These are phyloP conservation scores for Chrysina gloriosa DNA, from an alignment of 2,888 invertebrate species.

Conservation along the genomic window DNA sequence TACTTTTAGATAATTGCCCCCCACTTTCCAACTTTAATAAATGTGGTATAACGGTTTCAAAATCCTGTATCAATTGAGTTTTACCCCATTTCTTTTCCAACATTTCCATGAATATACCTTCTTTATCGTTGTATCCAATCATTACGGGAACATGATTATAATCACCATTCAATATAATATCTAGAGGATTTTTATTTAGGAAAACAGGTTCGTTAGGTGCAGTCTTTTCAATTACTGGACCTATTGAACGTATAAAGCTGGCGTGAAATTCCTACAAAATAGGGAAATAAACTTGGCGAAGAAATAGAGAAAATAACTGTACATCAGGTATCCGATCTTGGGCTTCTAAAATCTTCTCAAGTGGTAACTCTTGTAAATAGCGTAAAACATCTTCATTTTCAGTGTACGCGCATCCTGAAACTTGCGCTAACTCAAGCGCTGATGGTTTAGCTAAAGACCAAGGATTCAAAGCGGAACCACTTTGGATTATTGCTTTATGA, in stretches of 20 bases:
- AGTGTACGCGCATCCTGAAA: not conserved
- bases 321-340: not conserved
- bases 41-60: slow-evolving; percentile 59
- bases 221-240: slow-evolving; percentile 44
- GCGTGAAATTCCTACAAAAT: slow-evolving; percentile 6
- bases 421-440: not conserved
- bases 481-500: slow-evolving; percentile 47
- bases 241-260: not conserved
- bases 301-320: slow-evolving; percentile 1
- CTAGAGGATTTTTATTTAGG: slow-evolving; percentile 34
- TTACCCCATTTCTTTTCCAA: slow-evolving; percentile 44
- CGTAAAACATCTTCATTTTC: slow-evolving; percentile 16
- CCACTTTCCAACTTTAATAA: slow-evolving; percentile 56
- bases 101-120: slow-evolving; percentile 50
- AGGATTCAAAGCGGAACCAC: slow-evolving; percentile 33
- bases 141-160: slow-evolving; percentile 44
- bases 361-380: slow-evolving; percentile 21
- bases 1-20: slow-evolving; percentile 50
- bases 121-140: slow-evolving; percentile 46
- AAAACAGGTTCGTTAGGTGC: slow-evolving; percentile 44
- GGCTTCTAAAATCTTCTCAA: not conserved
- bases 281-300: not conserved
- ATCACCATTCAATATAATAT: slow-evolving; percentile 40
- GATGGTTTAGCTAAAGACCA: slow-evolving; percentile 13
- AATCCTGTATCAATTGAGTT: slow-evolving; percentile 52